Evolutionary conservation across 2,888 invertebrate species (phyloP).

Genomic region (Perizoma flavofasciatum): DNA sequence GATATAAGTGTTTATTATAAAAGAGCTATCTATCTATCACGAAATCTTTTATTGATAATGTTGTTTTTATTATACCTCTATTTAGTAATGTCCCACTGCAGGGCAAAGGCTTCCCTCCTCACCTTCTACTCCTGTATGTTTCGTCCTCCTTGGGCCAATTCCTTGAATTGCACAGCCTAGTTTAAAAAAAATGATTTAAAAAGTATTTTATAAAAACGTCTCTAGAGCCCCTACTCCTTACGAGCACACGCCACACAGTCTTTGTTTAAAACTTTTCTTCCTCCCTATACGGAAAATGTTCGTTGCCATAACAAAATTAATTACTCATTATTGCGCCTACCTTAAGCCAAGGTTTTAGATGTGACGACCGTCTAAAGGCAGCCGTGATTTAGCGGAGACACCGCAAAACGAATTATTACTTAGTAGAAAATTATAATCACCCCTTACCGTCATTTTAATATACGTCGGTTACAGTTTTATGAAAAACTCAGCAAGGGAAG

Average conservation of each 20-base stretch:
- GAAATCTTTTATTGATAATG: too few relatives aligned
- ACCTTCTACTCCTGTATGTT: too few relatives aligned
- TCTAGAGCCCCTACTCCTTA: constrained; percentile 20
- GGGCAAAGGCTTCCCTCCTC: too few relatives aligned
- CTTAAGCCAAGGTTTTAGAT: not conserved
- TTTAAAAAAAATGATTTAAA: too few relatives aligned
- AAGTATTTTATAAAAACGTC: too few relatives aligned
- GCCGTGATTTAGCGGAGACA: not conserved
- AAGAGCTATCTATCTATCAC: too few relatives aligned
- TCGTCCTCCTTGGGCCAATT: too few relatives aligned
- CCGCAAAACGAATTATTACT: not conserved
- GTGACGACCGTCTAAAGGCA: not conserved
- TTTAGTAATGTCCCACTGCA: too few relatives aligned
- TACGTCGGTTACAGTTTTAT: too few relatives aligned
- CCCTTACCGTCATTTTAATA: not conserved
- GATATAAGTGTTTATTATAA: too few relatives aligned
- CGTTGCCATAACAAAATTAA: constrained; percentile 50
- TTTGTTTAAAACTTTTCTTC: constrained; percentile 53
- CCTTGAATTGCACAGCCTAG: too few relatives aligned
- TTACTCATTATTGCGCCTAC: constrained; percentile 40
- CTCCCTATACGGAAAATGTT: constrained; percentile 35
- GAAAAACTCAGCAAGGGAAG: not conserved
- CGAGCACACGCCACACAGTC: constrained; percentile 39
- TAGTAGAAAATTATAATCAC: not conserved
- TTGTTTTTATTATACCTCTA: too few relatives aligned